phyloP scores from a whole-genome alignment of 1,140 invertebrate genomes.

The Probaryconus sp. region DNA sequence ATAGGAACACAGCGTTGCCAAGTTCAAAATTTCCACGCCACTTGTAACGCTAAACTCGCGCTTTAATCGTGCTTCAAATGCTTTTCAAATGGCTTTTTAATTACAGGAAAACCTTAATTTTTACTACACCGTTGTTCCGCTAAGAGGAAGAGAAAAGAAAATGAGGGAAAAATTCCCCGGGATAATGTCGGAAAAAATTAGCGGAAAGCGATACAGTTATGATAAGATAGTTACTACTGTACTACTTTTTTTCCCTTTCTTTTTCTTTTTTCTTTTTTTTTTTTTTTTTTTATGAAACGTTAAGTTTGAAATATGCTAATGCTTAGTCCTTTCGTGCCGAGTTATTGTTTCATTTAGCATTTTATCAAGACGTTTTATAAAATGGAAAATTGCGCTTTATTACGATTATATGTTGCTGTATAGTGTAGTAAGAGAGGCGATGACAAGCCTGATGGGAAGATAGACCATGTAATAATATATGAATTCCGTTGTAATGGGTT shows the following conservation, averaged over 20 bases:
- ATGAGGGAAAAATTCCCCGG: conserved; percentile 20
- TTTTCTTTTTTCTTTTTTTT: conserved; percentile 13
- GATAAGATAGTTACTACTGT: too few relatives aligned
- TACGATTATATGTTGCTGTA: conserved; percentile 10
- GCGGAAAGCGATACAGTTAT: background rate
- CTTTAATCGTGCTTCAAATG: conserved; percentile 48
- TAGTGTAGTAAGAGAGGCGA: background rate
- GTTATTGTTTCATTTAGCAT: too few relatives aligned
- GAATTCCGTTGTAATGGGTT: conserved; percentile 27
- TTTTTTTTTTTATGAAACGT: too few relatives aligned
- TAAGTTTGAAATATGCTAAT: too few relatives aligned
- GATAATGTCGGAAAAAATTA: conserved; percentile 30
- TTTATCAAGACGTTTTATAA: too few relatives aligned
- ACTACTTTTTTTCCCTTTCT: background rate
- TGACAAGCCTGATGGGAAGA: conserved; percentile 2
- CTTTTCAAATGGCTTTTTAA: conserved; percentile 52
- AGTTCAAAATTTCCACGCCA: conserved; percentile 41
- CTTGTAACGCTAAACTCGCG: conserved; percentile 31
- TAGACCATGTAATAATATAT: conserved; percentile 27
- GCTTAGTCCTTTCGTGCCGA: too few relatives aligned
- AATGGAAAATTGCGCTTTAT: background rate
- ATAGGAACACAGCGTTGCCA: conserved; percentile 48
- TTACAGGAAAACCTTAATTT: conserved; percentile 49
- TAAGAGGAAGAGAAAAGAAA: background rate
- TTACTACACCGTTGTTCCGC: background rate